Conservation (phyloP, 2,797 vertebrate species). For the Characodon lateralis region DNA sequence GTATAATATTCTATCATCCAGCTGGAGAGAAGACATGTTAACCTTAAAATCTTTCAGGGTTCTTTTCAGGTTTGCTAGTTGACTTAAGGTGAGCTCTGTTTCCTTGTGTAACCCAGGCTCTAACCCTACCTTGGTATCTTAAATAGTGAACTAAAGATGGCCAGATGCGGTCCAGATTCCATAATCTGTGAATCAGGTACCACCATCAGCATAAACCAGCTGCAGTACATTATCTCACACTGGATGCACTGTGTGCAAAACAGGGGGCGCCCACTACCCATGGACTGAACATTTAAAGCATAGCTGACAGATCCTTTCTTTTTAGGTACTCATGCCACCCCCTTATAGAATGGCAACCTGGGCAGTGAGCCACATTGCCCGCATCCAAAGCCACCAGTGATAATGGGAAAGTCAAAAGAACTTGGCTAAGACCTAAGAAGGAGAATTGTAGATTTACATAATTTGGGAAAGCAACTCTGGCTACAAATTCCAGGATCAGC, state of each 20-base stretch:
- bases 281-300: too few relatives aligned
- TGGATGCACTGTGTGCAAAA: too few relatives aligned
- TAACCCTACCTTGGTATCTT: neutral
- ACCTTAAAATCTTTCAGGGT: neutral
- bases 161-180: neutral
- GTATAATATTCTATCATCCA: neutral
- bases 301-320: too few relatives aligned
- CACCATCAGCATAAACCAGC: neutral
- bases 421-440: too few relatives aligned
- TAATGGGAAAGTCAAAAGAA: too few relatives aligned
- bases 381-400: too few relatives aligned
- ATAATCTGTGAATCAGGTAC: neutral
- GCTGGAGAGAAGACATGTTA: neutral
- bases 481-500: neutral
- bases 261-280: too few relatives aligned
- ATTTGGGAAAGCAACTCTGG: neutral
- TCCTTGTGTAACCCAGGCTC: neutral
- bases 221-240: too few relatives aligned
- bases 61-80: neutral
- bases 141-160: neutral
- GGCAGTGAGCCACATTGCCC: too few relatives aligned
- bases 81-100: neutral
- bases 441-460: too few relatives aligned
- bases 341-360: too few relatives aligned
- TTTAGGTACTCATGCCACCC: too few relatives aligned